Conservation (phyloP, 1,140 invertebrate species). For the Thereuonema tuberculata region DNA sequence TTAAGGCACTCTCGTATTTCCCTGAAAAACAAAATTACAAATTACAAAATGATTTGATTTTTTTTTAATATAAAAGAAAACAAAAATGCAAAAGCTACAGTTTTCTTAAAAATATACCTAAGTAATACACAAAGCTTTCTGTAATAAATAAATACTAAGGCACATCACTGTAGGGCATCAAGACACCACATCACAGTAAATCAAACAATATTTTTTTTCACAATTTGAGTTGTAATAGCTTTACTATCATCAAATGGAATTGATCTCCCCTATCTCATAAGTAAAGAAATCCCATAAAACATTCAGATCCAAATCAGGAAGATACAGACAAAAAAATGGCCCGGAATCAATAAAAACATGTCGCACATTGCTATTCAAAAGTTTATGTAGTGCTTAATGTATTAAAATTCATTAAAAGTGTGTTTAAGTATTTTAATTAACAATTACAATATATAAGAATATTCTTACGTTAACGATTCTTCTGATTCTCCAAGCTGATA, state of each 20-base stretch:
- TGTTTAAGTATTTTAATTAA: background rate
- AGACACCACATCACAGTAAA: too few species aligned
- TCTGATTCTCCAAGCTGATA: constrained; percentile 85
- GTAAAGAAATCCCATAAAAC: too few species aligned
- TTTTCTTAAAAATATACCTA: background rate
- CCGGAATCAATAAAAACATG: too few species aligned
- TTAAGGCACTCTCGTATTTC: constrained; percentile 95
- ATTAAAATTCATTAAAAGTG: background rate
- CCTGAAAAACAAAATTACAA: constrained; percentile 34
- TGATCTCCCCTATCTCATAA: too few species aligned
- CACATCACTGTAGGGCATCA: too few species aligned
- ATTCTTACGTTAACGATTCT: constrained; percentile 65
- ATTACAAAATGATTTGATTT: background rate
- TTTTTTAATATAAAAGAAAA: background rate
- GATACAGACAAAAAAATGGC: too few species aligned
- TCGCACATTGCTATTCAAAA: too few species aligned
- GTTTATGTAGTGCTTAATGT: background rate
- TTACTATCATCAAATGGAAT: too few species aligned
- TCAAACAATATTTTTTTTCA: too few species aligned
- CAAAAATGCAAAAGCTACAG: background rate
- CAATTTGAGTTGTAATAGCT: too few species aligned
- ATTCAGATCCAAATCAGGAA: too few species aligned
- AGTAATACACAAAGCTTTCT: background rate
- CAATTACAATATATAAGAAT: background rate
- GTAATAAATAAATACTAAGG: background rate